Evolutionary conservation across 2,113 vertebrate genomes (phyloP).

Genomic region (Dinomys branickii): DNA sequence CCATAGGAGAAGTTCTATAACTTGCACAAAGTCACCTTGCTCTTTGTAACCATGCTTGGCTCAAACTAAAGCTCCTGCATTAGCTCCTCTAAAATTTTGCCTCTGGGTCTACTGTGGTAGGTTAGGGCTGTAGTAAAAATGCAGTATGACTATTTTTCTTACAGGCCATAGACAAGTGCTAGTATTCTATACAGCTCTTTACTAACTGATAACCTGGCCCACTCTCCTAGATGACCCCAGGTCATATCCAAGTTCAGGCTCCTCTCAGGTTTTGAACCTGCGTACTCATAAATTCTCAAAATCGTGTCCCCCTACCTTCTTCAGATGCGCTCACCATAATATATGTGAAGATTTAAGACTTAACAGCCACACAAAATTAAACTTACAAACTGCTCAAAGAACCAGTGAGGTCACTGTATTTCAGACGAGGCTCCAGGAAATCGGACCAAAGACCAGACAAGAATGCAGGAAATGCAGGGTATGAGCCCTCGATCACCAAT

Average conservation of each 20-base stretch:
- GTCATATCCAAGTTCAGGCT: not conserved
- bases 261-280: not conserved
- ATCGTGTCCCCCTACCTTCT: not conserved
- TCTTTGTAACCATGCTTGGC: not conserved
- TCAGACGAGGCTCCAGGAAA: not conserved
- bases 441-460: not conserved
- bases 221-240: not conserved
- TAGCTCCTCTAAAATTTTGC: not conserved
- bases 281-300: not conserved
- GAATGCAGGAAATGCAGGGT: not conserved
- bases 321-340: not conserved
- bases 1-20: not conserved
- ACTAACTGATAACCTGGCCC: not conserved
- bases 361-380: not conserved
- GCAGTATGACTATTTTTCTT: not conserved
- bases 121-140: not conserved
- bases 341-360: not conserved
- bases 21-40: not conserved
- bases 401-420: not conserved
- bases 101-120: not conserved
- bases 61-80: not conserved
- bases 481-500: too few species aligned
- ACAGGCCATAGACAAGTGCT: not conserved
- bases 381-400: not conserved
- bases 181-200: not conserved